Base-by-base conservation (phyloP, 2,113 vertebrate species). In the Pelodiscus sinensis region DNA sequence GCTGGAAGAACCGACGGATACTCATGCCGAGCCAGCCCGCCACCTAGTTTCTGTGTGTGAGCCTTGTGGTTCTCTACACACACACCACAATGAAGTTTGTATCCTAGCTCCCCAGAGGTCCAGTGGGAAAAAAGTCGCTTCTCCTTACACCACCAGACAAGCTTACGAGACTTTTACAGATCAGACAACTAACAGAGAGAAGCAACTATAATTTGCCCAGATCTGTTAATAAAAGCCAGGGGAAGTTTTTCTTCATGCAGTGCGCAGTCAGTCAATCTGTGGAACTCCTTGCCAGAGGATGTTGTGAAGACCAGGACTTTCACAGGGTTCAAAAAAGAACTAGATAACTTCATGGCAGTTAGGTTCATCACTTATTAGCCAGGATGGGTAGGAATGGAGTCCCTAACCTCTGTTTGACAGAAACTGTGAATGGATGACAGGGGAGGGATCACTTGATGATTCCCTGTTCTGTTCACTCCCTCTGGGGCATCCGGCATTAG, bases 161-260 rank as follows among this genome's bases (percentile, higher is more conserved):
- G 22, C 16, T 65, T 2, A 2, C 1, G 4, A 1, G 5, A 0
- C 0, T 1, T 58, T 79, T 24, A 3, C 54, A 13, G n/a, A 58
- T 62, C 3, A 83, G 51, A 73, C 83, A 75, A 9, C 11, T 0
- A 4, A 60, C 5, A 54, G 35, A 44, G 78, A 8, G 50, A 9
- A 56, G 35, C 62, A 19, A 71, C 65, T 35, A 18, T 1, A 1
- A 1, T 1, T 62, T 71, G 81, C 57, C 50, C 77, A 0, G 2
- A 35, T 57, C 14, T 10, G 65, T 44, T 80, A 56, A 56, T 68
- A 82, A 56, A 38, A 78, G 19, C 52, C 87, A 31, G 44, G 25
- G 77, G 44, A 44, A 44, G 44, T 44, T 44, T 44, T 5, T 44
- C 44, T 44, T 44, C 6, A 44, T 44, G 44, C 44, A 44, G 44